A percentile compares a stretch with the other conserved stretches of the same genome.
These are phyloP conservation scores for Spodoptera frugiperda DNA, from an alignment of 1,140 invertebrate species.

Conservation along the genomic window DNA sequence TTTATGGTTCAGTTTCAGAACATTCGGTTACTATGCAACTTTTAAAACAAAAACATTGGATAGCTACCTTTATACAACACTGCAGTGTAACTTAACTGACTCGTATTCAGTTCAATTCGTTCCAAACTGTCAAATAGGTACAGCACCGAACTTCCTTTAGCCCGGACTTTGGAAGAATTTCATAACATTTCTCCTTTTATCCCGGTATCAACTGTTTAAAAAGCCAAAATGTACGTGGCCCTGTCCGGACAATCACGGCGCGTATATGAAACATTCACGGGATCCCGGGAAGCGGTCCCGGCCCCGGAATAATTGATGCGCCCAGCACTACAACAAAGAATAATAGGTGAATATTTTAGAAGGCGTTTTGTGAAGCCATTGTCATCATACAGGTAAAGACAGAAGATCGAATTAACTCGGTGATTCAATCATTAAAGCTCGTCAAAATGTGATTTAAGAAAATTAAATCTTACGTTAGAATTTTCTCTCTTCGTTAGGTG, in stretches of 20 bases:
- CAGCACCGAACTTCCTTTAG: too few species aligned
- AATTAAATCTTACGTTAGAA: not conserved
- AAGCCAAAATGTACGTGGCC: conserved; percentile 17
- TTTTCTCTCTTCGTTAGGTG: too few species aligned
- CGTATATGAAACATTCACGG: conserved; percentile 42
- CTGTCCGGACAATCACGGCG: conserved; percentile 40
- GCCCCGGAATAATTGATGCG: conserved; percentile 42
- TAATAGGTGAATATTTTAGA: conserved; percentile 44
- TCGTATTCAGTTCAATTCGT: too few species aligned
- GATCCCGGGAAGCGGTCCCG: conserved; percentile 35
- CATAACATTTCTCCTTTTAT: conserved; percentile 25
- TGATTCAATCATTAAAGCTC: too few species aligned
- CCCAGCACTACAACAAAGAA: conserved; percentile 47
- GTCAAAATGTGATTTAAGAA: too few species aligned
- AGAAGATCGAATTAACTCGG: not conserved
- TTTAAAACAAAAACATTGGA: too few species aligned
- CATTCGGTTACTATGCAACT: too few species aligned
- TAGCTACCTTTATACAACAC: too few species aligned
- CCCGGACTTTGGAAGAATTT: conserved; percentile 6
- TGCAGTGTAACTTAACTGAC: too few species aligned
- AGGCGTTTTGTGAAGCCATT: conserved; percentile 25
- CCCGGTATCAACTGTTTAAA: conserved; percentile 25
- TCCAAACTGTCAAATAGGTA: too few species aligned
- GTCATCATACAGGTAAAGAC: not conserved
- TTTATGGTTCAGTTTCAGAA: too few species aligned